Conservation (phyloP, 2,113 vertebrate species). For the Mustelus asterias region DNA sequence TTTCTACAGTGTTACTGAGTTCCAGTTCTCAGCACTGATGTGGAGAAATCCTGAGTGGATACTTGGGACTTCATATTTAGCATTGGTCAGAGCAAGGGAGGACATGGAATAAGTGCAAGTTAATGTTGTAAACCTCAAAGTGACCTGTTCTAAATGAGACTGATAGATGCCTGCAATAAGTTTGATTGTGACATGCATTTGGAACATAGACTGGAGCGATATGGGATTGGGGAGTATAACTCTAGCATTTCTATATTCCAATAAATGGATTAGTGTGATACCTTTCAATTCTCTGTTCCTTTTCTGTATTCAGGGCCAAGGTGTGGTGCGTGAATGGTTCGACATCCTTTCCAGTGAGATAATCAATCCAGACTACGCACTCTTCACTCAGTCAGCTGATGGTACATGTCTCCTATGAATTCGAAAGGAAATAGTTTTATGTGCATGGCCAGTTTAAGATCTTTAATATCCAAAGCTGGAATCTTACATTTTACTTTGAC, state of each 20-base stretch:
- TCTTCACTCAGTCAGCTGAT: slow-evolving; percentile 97
- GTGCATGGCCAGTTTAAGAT: not conserved
- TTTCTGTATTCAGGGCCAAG: slow-evolving; percentile 73
- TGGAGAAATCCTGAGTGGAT: not conserved
- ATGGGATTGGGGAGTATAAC: not conserved
- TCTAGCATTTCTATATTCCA: not conserved
- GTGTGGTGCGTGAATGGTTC: slow-evolving; percentile 97
- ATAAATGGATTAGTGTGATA: not conserved
- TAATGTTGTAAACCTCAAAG: not conserved
- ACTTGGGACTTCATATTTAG: not conserved
- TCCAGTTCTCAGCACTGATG: not conserved
- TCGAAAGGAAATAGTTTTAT: not conserved
- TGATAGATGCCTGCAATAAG: not conserved
- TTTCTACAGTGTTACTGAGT: not conserved
- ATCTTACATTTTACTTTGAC: not conserved
- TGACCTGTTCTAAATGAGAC: not conserved
- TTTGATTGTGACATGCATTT: not conserved
- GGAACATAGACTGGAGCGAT: too few relatives aligned
- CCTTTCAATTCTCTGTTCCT: not conserved
- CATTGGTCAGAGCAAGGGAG: not conserved
- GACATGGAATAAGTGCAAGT: not conserved
- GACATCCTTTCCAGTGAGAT: slow-evolving; percentile 97
- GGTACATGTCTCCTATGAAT: slow-evolving; percentile 61
- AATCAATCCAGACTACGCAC: slow-evolving; percentile 93
- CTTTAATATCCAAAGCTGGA: not conserved